Evolutionary conservation across 2,113 vertebrate genomes (phyloP), one percentile per base, ranked within the genome.

Genomic region (Gnathonemus longibarbis): DNA sequence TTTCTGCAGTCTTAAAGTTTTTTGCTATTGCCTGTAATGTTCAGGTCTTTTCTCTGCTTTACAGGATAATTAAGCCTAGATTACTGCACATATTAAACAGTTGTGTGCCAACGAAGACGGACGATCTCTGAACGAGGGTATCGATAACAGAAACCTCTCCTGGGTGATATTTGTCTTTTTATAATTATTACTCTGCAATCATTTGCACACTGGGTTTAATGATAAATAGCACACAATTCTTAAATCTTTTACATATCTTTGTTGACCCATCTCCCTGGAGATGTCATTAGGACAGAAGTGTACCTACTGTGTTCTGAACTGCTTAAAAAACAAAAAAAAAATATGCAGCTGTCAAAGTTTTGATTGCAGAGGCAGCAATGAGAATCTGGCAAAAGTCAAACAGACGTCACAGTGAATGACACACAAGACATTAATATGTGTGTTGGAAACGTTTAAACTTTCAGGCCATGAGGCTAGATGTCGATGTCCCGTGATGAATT

Each of bases 261-360:
- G 52, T 86, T 89, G 89, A 90, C 86, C 89, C 90, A 39, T 80
- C 52, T 91, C 90, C 89, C 90, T 48, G 49, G 89, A 91, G 89
- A 74, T 87, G 70, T 90, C 90, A 91, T 92, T 91, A 91, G 86
- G 70, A 88, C 86, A 87, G 66, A 46, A 45, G 31, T 45, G 74
- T 87, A 88, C 90, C 66, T 84, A 53, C 91, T 90, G 91, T 77
- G 42, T 89, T 88, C 74, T 46, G 53, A 89, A 74, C 66, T 86
- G 87, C 90, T 46, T 80, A 80, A 88, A 84, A 66, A 42, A 39
- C 5, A 42, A 27, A 48, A 70, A 21, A 87, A 66, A 46, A 62
- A 19, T 39, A 49, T n/a, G 21, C 52, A 91, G 85, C 88, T 89
- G 90, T 77, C 88, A 58, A 88, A 89, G 9, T 85, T 80, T 46